Conservation (phyloP, 2,888 invertebrate species). For the Archaeoteleia sp. region DNA sequence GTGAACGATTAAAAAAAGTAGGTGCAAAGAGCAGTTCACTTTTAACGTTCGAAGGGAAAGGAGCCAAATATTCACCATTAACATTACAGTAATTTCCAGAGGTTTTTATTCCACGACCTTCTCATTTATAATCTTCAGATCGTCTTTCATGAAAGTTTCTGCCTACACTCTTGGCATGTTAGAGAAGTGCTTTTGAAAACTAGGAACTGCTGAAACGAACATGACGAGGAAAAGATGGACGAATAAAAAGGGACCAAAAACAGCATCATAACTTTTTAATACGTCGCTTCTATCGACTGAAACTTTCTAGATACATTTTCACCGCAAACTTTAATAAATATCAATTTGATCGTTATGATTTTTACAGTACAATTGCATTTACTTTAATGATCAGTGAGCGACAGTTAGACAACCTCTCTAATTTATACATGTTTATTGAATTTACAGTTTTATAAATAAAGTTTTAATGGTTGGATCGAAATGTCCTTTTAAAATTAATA, state of each 20-base stretch:
- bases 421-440: no score
- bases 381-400: no score
- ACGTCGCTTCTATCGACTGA: slow-evolving; percentile 35
- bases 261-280: slow-evolving; percentile 50
- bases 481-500: no score
- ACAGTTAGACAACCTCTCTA: no score
- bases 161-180: slow-evolving; percentile 30
- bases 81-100: slow-evolving; percentile 36
- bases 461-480: no score
- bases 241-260: slow-evolving; percentile 36
- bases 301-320: slow-evolving; percentile 40
- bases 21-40: background rate
- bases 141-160: slow-evolving; percentile 46
- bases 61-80: slow-evolving; percentile 24
- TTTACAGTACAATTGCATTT: background rate
- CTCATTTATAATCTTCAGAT: slow-evolving; percentile 49
- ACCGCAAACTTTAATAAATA: slow-evolving; percentile 19
- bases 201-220: slow-evolving; percentile 41
- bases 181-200: slow-evolving; percentile 46
- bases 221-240: slow-evolving; percentile 42
- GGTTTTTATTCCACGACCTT: slow-evolving; percentile 40
- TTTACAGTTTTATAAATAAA: no score
- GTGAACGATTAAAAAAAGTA: background rate
- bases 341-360: slow-evolving; percentile 22
- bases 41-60: slow-evolving; percentile 11